Percentiles rank a stretch among this genome's conserved stretches.
These are phyloP conservation scores for Phasia obesa DNA, from an alignment of 2,888 invertebrate genomes.

Conservation along the genomic window DNA sequence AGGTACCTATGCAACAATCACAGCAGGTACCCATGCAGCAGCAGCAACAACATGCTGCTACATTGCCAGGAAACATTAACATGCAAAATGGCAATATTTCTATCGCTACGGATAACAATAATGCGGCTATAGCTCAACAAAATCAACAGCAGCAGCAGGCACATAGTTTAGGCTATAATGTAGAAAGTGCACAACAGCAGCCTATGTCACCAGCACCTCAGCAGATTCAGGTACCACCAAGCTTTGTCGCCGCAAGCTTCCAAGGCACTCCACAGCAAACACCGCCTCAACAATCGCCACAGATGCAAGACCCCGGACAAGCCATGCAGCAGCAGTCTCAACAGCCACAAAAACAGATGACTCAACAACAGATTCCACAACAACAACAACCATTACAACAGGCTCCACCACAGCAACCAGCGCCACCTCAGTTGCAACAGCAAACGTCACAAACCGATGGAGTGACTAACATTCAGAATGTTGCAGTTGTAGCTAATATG, in stretches of 20 bases:
- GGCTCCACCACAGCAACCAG: conserved; percentile 60
- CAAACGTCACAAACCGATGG: conserved; percentile 81
- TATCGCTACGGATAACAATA: conserved; percentile 73
- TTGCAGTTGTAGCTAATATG: conserved; percentile 63
- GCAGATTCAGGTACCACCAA: conserved; percentile 62
- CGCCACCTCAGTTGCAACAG: conserved; percentile 71
- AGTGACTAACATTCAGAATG: conserved; percentile 65
- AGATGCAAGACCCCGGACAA: conserved; percentile 54
- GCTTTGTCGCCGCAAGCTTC: conserved; percentile 53
- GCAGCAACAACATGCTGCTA: conserved; percentile 75
- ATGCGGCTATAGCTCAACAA: conserved; percentile 53
- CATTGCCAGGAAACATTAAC: conserved; percentile 76
- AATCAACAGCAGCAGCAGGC: conserved; percentile 68
- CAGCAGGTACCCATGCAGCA: conserved; percentile 79
- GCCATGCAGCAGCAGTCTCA: conserved; percentile 43
- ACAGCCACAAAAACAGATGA: conserved; percentile 21
- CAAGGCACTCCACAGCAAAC: conserved; percentile 66
- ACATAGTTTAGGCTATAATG: conserved; percentile 55
- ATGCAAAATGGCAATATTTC: conserved; percentile 77
- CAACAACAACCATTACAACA: conserved; percentile 65
- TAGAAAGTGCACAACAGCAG: conserved; percentile 57
- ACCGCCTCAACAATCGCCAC: conserved; percentile 65
- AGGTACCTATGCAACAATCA: conserved; percentile 76
- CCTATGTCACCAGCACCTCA: conserved; percentile 76
- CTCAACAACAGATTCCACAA: conserved; percentile 52